Percentiles rank a stretch among this genome's conserved stretches.
These are phyloP conservation scores for Anseranas semipalmata DNA, from an alignment of 2,113 vertebrate genomes.

Conservation along the genomic window DNA sequence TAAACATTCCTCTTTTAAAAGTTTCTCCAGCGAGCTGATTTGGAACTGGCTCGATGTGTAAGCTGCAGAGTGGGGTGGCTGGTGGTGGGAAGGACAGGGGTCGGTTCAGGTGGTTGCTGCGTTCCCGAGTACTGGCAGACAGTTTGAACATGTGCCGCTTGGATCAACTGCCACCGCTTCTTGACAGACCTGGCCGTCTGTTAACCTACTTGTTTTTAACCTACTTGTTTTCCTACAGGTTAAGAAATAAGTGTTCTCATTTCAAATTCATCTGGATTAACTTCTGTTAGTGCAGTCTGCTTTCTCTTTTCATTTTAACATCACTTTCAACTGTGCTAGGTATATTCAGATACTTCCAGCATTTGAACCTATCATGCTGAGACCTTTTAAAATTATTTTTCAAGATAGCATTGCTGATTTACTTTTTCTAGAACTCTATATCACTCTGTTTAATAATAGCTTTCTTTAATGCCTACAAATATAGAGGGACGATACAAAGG, in stretches of 20 bases:
- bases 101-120: not conserved
- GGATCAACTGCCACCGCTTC: not conserved
- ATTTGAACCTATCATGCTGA: not conserved
- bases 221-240: not conserved
- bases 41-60: not conserved
- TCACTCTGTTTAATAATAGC: not conserved
- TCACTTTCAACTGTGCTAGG: not conserved
- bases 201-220: not conserved
- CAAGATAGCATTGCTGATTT: not conserved
- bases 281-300: not conserved
- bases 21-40: not conserved
- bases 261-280: not conserved
- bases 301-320: not conserved
- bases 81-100: not conserved
- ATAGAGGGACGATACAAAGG: not conserved
- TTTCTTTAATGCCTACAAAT: not conserved
- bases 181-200: not conserved
- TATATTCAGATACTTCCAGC: not conserved
- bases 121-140: not conserved
- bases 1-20: not conserved
- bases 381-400: not conserved
- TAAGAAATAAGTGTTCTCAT: not conserved
- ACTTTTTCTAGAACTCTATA: not conserved
- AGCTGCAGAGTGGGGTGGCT: not conserved
- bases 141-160: rapidly evolving